Percentiles rank a stretch among this genome's conserved stretches.
phyloP scores from a whole-genome alignment of 2,888 invertebrate species.

The Disparrhopalites patrizii region DNA sequence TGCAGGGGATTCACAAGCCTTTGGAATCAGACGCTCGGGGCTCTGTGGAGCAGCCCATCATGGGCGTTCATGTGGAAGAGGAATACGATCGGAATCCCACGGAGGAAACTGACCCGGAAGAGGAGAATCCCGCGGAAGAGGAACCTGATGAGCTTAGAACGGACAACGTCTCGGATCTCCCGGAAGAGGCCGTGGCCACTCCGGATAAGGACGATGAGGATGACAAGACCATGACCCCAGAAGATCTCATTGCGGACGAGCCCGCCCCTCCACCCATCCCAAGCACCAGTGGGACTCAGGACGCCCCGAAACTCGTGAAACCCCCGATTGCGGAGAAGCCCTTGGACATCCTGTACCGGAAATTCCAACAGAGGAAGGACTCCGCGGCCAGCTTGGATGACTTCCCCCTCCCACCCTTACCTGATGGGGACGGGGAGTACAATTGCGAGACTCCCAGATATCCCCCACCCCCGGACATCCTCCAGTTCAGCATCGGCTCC shows the following conservation, averaged over 20 bases:
- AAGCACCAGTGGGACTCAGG: not conserved
- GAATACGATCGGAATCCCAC: not conserved
- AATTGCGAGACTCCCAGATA: constrained; percentile 40
- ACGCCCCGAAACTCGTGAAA: constrained; percentile 3
- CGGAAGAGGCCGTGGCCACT: not conserved
- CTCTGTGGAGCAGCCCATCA: not conserved
- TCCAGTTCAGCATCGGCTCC: constrained; percentile 24
- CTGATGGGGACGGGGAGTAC: constrained; percentile 33
- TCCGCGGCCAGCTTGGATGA: constrained; percentile 32
- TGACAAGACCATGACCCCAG: constrained; percentile 17
- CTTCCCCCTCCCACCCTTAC: constrained; percentile 35
- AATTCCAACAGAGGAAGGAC: constrained; percentile 23
- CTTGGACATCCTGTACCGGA: constrained; percentile 15
- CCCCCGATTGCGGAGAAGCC: constrained; percentile 21
- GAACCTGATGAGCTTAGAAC: not conserved
- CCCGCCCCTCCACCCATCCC: not conserved
- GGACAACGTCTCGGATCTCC: not conserved
- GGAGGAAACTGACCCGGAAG: constrained; percentile 6
- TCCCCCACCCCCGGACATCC: constrained; percentile 34
- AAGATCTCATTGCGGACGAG: constrained; percentile 18
- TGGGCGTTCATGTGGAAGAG: not conserved
- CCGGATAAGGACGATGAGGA: constrained; percentile 15
- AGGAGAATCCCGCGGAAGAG: not conserved
- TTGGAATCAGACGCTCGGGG: not conserved
- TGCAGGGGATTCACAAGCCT: constrained; percentile 9